Conservation (phyloP, 2,888 invertebrate genomes). For the Mesorhabditis belari region DNA sequence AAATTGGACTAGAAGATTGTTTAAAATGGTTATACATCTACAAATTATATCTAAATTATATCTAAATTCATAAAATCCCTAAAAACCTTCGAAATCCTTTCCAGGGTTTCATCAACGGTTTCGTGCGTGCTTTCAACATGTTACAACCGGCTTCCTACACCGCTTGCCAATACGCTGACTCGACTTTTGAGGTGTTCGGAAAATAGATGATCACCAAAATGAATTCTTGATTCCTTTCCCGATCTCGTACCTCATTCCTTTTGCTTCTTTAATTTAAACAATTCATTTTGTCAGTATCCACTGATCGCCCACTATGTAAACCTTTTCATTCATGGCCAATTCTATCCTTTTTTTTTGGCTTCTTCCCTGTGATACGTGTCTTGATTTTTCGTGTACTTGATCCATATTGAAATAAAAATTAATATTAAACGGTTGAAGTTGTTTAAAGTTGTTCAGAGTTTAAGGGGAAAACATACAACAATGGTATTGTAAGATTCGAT, state of each 20-base stretch:
- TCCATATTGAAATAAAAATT: too few relatives aligned
- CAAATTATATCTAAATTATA: too few relatives aligned
- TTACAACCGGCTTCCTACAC: conserved; percentile 51
- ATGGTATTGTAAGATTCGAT: too few relatives aligned
- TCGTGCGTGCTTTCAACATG: conserved; percentile 53
- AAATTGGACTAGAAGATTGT: too few relatives aligned
- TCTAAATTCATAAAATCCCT: conserved; percentile 36
- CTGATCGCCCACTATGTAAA: not conserved
- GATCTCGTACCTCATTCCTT: not conserved
- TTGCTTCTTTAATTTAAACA: not conserved
- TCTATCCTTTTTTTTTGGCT: too few relatives aligned
- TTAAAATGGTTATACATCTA: too few relatives aligned
- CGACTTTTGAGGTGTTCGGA: conserved; percentile 53
- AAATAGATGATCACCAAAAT: conserved; percentile 12
- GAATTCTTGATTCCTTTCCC: too few relatives aligned
- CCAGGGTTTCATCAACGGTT: conserved; percentile 53
- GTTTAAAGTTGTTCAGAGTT: too few relatives aligned
- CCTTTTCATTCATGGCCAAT: not conserved
- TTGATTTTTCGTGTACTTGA: too few relatives aligned
- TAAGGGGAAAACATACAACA: too few relatives aligned
- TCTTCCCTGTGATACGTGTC: not conserved
- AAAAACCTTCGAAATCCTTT: conserved; percentile 8
- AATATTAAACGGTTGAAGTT: too few relatives aligned
- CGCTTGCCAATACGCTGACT: conserved; percentile 52
- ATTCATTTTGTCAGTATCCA: too few relatives aligned